Percentiles rank a stretch among this genome's conserved stretches.
These are phyloP conservation scores for Conomelus anceps DNA, from an alignment of 2,888 invertebrate species.

Conservation along the genomic window DNA sequence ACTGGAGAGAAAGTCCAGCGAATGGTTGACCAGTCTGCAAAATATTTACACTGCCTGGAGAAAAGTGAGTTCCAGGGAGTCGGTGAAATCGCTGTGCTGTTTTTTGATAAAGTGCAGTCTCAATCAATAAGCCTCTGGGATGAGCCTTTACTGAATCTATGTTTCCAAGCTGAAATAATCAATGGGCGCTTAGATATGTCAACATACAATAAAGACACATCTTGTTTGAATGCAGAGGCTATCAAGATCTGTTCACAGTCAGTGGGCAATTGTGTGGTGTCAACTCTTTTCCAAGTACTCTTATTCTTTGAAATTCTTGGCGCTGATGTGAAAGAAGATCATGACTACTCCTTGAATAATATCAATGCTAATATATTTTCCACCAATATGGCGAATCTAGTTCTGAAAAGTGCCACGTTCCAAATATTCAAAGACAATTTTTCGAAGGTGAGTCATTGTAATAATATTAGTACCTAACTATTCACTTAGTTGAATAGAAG, in stretches of 20 bases:
- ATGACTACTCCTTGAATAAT: not conserved
- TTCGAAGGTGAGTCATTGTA: conserved; percentile 6
- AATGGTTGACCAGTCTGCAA: not conserved
- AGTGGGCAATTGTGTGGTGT: not conserved
- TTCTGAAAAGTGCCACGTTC: not conserved
- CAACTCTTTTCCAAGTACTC: not conserved
- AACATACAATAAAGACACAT: not conserved
- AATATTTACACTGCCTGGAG: not conserved
- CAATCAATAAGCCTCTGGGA: not conserved
- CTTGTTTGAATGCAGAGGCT: not conserved
- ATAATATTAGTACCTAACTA: too few relatives aligned
- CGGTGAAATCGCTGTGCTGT: not conserved
- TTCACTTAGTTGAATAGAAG: too few relatives aligned
- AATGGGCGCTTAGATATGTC: not conserved
- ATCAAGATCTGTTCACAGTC: not conserved
- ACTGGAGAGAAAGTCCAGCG: not conserved
- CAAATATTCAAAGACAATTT: conserved; percentile 8
- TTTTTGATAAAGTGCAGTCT: not conserved
- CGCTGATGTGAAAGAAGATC: not conserved
- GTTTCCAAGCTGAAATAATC: not conserved
- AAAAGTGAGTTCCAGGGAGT: not conserved
- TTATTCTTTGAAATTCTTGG: not conserved
- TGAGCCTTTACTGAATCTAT: not conserved
- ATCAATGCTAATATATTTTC: not conserved
- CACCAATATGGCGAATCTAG: not conserved